Evolutionary conservation across 2,888 invertebrate species (phyloP).

Genomic region (Melitaea athalia): DNA sequence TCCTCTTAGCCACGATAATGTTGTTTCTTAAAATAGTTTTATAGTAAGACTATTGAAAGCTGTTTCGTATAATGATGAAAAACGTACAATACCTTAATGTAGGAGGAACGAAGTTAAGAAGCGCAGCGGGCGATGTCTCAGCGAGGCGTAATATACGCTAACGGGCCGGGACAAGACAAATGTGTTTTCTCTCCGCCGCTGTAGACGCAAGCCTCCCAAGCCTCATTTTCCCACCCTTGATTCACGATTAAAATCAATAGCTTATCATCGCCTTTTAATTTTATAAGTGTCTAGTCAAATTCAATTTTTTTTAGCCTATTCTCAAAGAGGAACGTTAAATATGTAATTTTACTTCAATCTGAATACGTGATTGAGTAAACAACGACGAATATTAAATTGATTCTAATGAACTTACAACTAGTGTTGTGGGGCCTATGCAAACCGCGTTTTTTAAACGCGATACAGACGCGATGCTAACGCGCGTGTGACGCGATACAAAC

Average conservation of each 20-base stretch:
- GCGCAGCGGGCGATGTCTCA: slow-evolving; percentile 73
- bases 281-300: slow-evolving; percentile 4
- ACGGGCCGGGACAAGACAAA: slow-evolving; percentile 80
- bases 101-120: slow-evolving; percentile 61
- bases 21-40: slow-evolving; percentile 16
- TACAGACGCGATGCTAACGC: too few species aligned
- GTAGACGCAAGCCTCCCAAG: slow-evolving; percentile 39
- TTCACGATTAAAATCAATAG: slow-evolving; percentile 72
- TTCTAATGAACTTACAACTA: too few species aligned
- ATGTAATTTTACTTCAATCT: background rate
- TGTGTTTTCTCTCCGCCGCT: slow-evolving; percentile 79
- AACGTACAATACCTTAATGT: slow-evolving; percentile 50
- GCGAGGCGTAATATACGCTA: slow-evolving; percentile 77
- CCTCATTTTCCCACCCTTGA: slow-evolving; percentile 43
- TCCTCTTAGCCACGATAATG: background rate
- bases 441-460: too few species aligned
- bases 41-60: slow-evolving; percentile 29
- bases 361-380: background rate
- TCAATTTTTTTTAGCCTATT: background rate
- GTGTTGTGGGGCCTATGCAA: too few species aligned
- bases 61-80: slow-evolving; percentile 39
- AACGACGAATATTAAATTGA: too few species aligned
- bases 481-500: too few species aligned
- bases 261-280: slow-evolving; percentile 46
- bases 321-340: background rate